A percentile compares a stretch with the other conserved stretches of the same genome.
Conservation (phyloP, 2,888 invertebrate genomes). For the Acleris emargana region DNA sequence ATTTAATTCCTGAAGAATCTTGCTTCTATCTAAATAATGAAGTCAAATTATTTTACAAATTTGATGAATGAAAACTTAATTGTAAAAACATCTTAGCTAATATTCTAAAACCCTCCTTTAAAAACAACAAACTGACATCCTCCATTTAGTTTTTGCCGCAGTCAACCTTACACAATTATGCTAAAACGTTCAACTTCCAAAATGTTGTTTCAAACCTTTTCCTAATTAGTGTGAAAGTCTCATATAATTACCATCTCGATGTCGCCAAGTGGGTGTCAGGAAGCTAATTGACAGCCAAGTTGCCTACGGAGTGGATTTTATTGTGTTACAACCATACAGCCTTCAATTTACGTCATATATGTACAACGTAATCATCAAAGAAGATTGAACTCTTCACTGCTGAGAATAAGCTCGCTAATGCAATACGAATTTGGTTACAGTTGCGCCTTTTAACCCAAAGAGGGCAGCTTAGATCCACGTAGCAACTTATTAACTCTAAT, state of each 20-base stretch:
- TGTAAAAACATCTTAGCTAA: no score
- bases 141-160: background rate
- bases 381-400: no score
- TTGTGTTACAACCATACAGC: slow-evolving; percentile 33
- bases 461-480: slow-evolving; percentile 10
- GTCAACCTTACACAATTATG: background rate
- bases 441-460: no score
- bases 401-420: no score
- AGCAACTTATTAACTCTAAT: slow-evolving; percentile 32
- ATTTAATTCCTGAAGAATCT: no score
- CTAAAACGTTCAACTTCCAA: slow-evolving; percentile 1
- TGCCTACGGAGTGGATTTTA: slow-evolving; percentile 25
- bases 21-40: no score
- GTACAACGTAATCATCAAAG: no score
- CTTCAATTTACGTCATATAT: no score
- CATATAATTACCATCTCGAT: slow-evolving; percentile 42
- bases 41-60: no score
- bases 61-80: no score
- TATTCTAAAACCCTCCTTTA: no score
- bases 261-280: slow-evolving; percentile 37
- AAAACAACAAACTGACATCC: background rate
- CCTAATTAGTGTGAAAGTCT: slow-evolving; percentile 43
- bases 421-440: no score
- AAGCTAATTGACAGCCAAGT: slow-evolving; percentile 37
- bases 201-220: slow-evolving; percentile 37